These are phyloP conservation scores for Meloidogyne exigua DNA, from an alignment of 1,140 invertebrate genomes.

Conservation along the genomic window DNA sequence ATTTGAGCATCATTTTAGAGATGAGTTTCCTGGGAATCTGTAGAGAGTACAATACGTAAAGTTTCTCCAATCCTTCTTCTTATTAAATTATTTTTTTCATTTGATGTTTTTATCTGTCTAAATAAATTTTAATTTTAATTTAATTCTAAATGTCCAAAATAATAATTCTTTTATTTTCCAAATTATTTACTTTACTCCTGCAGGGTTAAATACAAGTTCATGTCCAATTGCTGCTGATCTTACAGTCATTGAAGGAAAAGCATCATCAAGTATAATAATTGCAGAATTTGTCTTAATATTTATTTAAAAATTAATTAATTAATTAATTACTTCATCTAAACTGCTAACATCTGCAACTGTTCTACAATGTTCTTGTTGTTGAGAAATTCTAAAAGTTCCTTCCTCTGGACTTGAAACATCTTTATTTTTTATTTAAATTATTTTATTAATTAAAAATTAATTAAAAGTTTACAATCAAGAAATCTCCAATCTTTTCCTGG, in stretches of 20 bases:
- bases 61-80: conserved; percentile 61
- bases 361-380: conserved; percentile 57
- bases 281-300: conserved; percentile 14
- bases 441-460: conserved; percentile 16
- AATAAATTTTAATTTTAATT: not conserved
- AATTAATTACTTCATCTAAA: conserved; percentile 48
- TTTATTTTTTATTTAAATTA: conserved; percentile 24
- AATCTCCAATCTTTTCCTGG: conserved; percentile 61
- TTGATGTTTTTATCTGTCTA: not conserved
- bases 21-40: conserved; percentile 60
- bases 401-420: conserved; percentile 62
- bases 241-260: conserved; percentile 60
- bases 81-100: conserved; percentile 36
- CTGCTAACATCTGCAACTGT: conserved; percentile 61
- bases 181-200: conserved; percentile 36
- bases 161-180: not conserved
- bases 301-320: not conserved
- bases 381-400: conserved; percentile 61
- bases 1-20: conserved; percentile 35
- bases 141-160: not conserved
- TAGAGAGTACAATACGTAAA: conserved; percentile 56
- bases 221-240: conserved; percentile 53
- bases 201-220: conserved; percentile 53
- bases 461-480: conserved; percentile 56
- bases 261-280: conserved; percentile 59